Evolutionary conservation across 2,888 invertebrate species (phyloP).

Genomic region (Mythimna loreyi): DNA sequence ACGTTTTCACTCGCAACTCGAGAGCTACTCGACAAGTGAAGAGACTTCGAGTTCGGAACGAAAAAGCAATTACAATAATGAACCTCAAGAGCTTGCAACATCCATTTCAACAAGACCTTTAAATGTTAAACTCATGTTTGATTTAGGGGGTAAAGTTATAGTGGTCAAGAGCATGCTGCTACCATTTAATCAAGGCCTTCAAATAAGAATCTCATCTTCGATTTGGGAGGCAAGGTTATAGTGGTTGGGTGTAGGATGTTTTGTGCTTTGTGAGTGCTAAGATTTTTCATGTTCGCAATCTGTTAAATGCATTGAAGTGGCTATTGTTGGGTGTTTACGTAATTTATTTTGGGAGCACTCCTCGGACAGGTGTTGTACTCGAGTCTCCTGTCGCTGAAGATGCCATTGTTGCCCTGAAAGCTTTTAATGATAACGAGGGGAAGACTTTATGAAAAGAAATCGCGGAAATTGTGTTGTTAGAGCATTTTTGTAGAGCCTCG

Average conservation of each 20-base stretch:
- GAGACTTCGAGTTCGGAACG: conserved; percentile 83
- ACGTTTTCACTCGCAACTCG: conserved; percentile 80
- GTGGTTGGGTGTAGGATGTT: conserved; percentile 55
- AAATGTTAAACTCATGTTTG: conserved; percentile 24
- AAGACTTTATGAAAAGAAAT: conserved; percentile 24
- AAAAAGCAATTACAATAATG: conserved; percentile 85
- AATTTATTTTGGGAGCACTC: conserved; percentile 65
- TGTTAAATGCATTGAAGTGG: conserved; percentile 82
- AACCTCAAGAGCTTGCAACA: conserved; percentile 78
- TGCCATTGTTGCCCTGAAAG: conserved; percentile 56
- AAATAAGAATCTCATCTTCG: conserved; percentile 24
- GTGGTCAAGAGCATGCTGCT: conserved; percentile 73
- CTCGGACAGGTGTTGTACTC: conserved; percentile 67
- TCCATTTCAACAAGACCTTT: conserved; percentile 63
- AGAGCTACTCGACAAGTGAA: conserved; percentile 83
- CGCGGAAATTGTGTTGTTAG: conserved; percentile 30
- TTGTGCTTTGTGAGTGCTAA: conserved; percentile 70
- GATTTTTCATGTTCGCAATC: conserved; percentile 81
- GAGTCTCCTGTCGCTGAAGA: conserved; percentile 41
- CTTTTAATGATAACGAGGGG: conserved; percentile 57
- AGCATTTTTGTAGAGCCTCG: conserved; percentile 2
- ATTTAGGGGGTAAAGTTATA: conserved; percentile 27
- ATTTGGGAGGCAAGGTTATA: conserved; percentile 26
- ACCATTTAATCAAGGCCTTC: conserved; percentile 61
- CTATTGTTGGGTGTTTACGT: conserved; percentile 73